These are phyloP conservation scores for Heliconius ismenius DNA, from an alignment of 2,888 invertebrate genomes.

Conservation along the genomic window DNA sequence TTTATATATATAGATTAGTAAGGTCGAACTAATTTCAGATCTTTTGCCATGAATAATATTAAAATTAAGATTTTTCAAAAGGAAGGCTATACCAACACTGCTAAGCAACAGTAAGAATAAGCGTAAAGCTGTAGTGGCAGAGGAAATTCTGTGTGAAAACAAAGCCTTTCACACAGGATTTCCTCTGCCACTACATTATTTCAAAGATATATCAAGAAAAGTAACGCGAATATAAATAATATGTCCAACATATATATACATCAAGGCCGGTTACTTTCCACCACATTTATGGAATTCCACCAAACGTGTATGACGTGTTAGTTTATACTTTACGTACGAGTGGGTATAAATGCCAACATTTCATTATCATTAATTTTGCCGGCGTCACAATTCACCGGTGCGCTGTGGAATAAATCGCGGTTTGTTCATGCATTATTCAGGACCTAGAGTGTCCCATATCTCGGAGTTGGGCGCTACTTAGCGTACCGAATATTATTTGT, in stretches of 20 bases:
- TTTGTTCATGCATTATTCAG: constrained; percentile 70
- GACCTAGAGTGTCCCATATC: constrained; percentile 66
- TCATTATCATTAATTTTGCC: constrained; percentile 48
- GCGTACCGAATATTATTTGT: constrained; percentile 36
- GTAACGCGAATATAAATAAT: background rate
- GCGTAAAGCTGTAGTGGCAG: background rate
- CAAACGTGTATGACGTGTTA: constrained; percentile 43
- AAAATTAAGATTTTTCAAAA: background rate
- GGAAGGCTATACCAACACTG: background rate
- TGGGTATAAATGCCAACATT: constrained; percentile 40
- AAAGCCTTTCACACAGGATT: background rate
- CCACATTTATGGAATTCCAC: constrained; percentile 31
- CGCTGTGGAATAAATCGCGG: constrained; percentile 57
- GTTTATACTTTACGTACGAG: constrained; percentile 34
- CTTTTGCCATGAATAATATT: background rate
- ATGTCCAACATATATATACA: background rate
- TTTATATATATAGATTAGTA: too few species aligned
- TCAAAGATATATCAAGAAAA: background rate
- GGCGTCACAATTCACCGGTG: constrained; percentile 47
- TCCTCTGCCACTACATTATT: background rate
- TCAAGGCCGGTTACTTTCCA: background rate
- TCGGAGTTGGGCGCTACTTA: constrained; percentile 47
- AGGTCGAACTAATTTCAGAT: background rate
- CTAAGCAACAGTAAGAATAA: background rate
- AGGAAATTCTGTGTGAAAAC: too few species aligned